These are phyloP conservation scores for Allophyes oxyacanthae DNA, from an alignment of 2,888 invertebrate genomes.

Conservation along the genomic window DNA sequence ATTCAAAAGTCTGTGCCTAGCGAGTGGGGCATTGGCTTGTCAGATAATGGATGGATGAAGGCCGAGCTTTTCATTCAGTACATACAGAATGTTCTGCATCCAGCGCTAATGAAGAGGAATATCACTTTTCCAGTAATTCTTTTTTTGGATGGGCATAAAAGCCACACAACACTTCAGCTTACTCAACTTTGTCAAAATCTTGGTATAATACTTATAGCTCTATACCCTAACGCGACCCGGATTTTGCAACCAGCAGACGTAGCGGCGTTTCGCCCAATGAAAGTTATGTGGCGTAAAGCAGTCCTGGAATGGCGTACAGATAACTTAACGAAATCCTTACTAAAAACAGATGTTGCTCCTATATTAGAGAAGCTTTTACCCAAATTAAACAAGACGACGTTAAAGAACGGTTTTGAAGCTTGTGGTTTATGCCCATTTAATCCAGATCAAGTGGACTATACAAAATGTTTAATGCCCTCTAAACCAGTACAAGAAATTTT, in stretches of 20 bases:
- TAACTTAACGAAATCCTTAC: slow-evolving; percentile 32
- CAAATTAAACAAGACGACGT: too few species aligned
- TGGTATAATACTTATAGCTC: slow-evolving; percentile 45
- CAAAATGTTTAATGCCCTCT: slow-evolving; percentile 32
- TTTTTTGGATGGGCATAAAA: slow-evolving; percentile 52
- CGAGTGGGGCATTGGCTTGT: slow-evolving; percentile 48
- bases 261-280: slow-evolving; percentile 50
- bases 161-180: slow-evolving; percentile 44
- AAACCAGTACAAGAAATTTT: slow-evolving; percentile 37
- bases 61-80: slow-evolving; percentile 44
- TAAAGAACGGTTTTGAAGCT: slow-evolving; percentile 39
- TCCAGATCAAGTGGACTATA: slow-evolving; percentile 38
- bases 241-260: slow-evolving; percentile 50
- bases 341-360: slow-evolving; percentile 35
- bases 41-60: slow-evolving; percentile 52
- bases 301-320: slow-evolving; percentile 46
- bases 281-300: slow-evolving; percentile 49
- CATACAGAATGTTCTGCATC: slow-evolving; percentile 45
- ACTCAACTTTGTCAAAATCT: slow-evolving; percentile 43
- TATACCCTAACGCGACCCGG: slow-evolving; percentile 45
- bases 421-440: slow-evolving; percentile 45
- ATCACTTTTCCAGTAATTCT: slow-evolving; percentile 43
- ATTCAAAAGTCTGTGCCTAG: slow-evolving; percentile 35
- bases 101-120: slow-evolving; percentile 31
- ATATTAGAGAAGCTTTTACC: too few species aligned